Base-by-base conservation (phyloP, 1,140 invertebrate species). In the Cydia splendana region DNA sequence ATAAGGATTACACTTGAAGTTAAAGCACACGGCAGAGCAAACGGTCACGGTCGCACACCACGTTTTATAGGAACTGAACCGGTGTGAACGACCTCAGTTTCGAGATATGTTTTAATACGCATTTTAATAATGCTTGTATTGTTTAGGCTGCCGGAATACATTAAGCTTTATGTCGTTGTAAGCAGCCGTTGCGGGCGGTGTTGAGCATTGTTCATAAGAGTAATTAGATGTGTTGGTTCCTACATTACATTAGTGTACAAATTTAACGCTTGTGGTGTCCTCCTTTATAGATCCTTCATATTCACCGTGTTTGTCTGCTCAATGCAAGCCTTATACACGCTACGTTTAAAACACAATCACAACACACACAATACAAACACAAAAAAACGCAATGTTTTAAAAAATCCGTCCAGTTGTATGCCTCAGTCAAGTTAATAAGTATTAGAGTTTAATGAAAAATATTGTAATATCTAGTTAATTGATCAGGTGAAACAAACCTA, bases 41-140 rank as follows among this genome's bases (percentile, higher is more conserved):
- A 81, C 80, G 82, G 84, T 87, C 82, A 86, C 82, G 82, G 85
- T 86, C 81, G 78, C 82, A 84, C 84, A 83, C 80, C 82, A 77
- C 80, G 81, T 84, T 84, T 80, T 82, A 81, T 85, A 82, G 82
- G 81, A 81, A 79, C 78, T 80, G 81, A 78, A 76, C 65, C 78
- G 79, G 81, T 86, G 89, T 91, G 87, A 91, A 91, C 79, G 88
- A 91, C 87, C 90, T 85, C 82, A 77, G 81, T 71, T 82, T 83
- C 82, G 83, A 88, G 87, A 87, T 88, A 87, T 91, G 83, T 88
- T 90, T 88, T 88, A 88, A 87, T 88, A 88, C 84, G 85, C 85
- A 89, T 90, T 90, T 88, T 91, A 88, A 90, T 89, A 91, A 88
- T 82, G 85, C 82, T 82, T 80, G 82, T 87, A 90, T 91, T 88